Evolutionary conservation across 2,888 invertebrate species (phyloP).

Genomic region (Agapostemon virescens): DNA sequence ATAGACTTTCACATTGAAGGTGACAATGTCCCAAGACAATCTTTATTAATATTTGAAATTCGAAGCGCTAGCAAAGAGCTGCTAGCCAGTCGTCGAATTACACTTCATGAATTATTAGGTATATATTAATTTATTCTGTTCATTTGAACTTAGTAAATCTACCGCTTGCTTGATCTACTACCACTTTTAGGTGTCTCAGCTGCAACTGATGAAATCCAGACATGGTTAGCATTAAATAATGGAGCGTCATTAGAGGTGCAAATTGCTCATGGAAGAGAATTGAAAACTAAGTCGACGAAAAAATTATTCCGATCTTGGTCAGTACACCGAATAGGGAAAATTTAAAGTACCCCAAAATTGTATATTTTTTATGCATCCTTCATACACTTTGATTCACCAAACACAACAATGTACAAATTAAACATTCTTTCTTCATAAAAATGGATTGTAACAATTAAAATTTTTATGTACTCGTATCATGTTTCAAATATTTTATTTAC

Average conservation of each 20-base stretch:
- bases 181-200: conserved; percentile 71
- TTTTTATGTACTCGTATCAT: conserved; percentile 24
- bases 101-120: conserved; percentile 81
- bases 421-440: neutral
- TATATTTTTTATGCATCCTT: conserved; percentile 17
- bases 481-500: conserved; percentile 33
- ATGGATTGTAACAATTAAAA: conserved; percentile 11
- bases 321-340: conserved; percentile 80
- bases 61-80: conserved; percentile 81
- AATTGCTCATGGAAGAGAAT: conserved; percentile 78
- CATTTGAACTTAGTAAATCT: neutral
- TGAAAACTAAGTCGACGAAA: conserved; percentile 76
- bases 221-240: conserved; percentile 79
- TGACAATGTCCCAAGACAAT: conserved; percentile 79
- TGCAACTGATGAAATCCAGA: conserved; percentile 77
- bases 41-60: conserved; percentile 81
- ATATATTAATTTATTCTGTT: conserved; percentile 14
- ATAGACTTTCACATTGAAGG: conserved; percentile 80
- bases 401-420: conserved; percentile 33
- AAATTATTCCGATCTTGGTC: conserved; percentile 80
- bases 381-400: conserved; percentile 21
- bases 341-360: conserved; percentile 64
- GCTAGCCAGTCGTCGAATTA: conserved; percentile 79
- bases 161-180: neutral
- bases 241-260: conserved; percentile 79